phyloP scores from a whole-genome alignment of 2,113 vertebrate genomes.

The Epinephelus moara region DNA sequence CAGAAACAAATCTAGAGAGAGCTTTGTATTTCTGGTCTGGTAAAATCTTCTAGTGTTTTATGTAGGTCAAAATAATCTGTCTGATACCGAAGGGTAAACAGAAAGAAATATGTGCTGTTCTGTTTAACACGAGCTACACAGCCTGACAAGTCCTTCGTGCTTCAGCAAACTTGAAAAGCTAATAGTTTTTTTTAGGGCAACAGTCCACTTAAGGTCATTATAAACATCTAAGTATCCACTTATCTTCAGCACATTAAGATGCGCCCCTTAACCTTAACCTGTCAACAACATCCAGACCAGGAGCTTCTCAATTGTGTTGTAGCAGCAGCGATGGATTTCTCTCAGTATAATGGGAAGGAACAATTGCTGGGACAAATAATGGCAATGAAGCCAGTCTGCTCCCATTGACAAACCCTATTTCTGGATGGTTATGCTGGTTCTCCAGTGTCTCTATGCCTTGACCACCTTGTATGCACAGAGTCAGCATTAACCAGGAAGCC shows the following conservation, averaged over 20 bases:
- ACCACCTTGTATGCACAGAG: background rate
- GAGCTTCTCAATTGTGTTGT: background rate
- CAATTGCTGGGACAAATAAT: background rate
- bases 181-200: background rate
- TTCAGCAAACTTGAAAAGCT: background rate
- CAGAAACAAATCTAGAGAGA: conserved; percentile 74
- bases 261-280: background rate
- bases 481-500: background rate
- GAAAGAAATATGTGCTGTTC: background rate
- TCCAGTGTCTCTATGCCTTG: background rate
- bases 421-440: background rate
- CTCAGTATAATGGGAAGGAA: background rate
- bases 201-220: background rate
- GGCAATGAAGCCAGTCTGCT: background rate
- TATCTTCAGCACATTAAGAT: background rate
- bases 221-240: background rate
- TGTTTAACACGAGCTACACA: background rate
- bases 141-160: background rate
- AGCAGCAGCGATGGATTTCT: background rate
- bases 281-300: background rate
- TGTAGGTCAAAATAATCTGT: background rate
- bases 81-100: background rate
- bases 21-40: background rate
- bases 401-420: background rate
- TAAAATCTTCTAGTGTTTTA: background rate